Evolutionary conservation across 2,797 vertebrate species (phyloP).

Genomic region (Balearica regulorum): DNA sequence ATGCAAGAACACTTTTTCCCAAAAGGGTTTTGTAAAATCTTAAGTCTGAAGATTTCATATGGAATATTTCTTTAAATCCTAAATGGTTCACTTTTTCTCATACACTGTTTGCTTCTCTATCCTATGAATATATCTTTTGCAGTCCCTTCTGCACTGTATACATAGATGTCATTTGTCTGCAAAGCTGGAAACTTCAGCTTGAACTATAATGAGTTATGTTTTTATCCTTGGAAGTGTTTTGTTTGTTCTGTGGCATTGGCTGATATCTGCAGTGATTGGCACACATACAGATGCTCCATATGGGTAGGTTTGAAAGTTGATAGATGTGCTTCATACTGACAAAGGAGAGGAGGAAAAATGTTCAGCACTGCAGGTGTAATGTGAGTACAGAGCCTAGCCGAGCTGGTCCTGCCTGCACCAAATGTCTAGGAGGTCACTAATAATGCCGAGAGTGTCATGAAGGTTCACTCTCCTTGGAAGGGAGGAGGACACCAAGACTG

Average conservation of each 20-base stretch:
- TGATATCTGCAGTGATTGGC: conserved; percentile 16
- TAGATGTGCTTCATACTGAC: conserved; percentile 12
- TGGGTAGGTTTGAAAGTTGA: conserved; percentile 23
- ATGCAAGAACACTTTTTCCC: not conserved
- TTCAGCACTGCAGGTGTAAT: conserved; percentile 8
- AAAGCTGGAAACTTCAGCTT: not conserved
- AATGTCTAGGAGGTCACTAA: not conserved
- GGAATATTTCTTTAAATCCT: not conserved
- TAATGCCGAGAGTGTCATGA: not conserved
- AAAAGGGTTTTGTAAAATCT: not conserved
- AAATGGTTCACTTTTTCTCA: not conserved
- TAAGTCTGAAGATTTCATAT: not conserved
- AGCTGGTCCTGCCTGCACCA: not conserved
- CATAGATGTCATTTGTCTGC: not conserved
- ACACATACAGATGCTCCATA: not conserved
- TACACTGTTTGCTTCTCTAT: not conserved
- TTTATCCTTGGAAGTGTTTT: conserved; percentile 39
- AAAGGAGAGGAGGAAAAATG: not conserved
- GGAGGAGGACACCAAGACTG: not conserved
- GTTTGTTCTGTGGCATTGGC: conserved; percentile 4
- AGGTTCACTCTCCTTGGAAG: not conserved
- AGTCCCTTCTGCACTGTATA: not conserved
- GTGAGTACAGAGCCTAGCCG: not conserved
- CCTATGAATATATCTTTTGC: not conserved
- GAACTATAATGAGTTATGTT: not conserved